A percentile compares a stretch with the other conserved stretches of the same genome.
Evolutionary conservation across 2,797 vertebrate genomes (phyloP).

Genomic region (Cetoscarus ocellatus): DNA sequence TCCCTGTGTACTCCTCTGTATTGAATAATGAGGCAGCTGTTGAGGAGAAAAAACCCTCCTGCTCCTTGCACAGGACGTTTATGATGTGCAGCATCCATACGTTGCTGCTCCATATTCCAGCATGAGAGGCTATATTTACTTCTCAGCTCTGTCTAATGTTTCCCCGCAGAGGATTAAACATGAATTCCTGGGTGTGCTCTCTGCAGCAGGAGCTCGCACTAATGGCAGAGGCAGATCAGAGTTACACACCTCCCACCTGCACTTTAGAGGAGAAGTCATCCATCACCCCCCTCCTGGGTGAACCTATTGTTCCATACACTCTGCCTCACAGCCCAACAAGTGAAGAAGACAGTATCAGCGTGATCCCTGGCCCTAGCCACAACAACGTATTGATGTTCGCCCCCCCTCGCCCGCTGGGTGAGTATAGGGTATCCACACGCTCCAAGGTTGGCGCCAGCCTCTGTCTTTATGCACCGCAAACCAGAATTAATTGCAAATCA

Average conservation of each 20-base stretch:
- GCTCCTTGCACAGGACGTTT: no score
- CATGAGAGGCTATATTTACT: conserved; percentile 62
- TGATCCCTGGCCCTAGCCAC: conserved; percentile 83
- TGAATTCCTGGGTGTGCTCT: conserved; percentile 54
- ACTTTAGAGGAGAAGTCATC: conserved; percentile 72
- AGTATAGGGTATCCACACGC: conserved; percentile 93
- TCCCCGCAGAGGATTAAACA: conserved; percentile 58
- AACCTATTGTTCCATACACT: conserved; percentile 69
- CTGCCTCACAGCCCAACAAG: conserved; percentile 73
- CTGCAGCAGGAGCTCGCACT: conserved; percentile 64
- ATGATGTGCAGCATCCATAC: conserved; percentile 38
- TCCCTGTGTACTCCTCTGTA: no score
- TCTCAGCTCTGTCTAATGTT: conserved; percentile 54
- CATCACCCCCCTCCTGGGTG: conserved; percentile 67
- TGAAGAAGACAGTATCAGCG: conserved; percentile 82
- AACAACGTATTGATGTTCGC: conserved; percentile 89
- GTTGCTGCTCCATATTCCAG: conserved; percentile 49
- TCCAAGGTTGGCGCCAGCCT: conserved; percentile 97
- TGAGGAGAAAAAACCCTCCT: no score
- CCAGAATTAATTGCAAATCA: conserved; percentile 99
- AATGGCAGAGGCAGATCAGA: conserved; percentile 65
- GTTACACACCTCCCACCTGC: conserved; percentile 69
- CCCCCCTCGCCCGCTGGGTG: conserved; percentile 85
- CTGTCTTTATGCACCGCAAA: conserved; percentile 93
- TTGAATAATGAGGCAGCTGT: no score